Evolutionary conservation across 2,113 vertebrate species (phyloP).

Genomic region (zebrafish (Danio rerio)): GRCz12tu NC_133188.1:39857001-39857500

Average conservation of each 20-base stretch:
- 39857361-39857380: conserved; percentile 50
- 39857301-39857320: conserved; percentile 44
- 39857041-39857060: conserved; percentile 45
- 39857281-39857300: conserved; percentile 14
- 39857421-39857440: conserved; percentile 44
- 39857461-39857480: conserved; percentile 62
- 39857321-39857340: conserved; percentile 66
- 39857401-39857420: conserved; percentile 57
- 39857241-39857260: conserved; percentile 64
- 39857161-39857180: conserved; percentile 89
- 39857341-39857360: conserved; percentile 67
- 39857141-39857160: conserved; percentile 96
- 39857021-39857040: background rate
- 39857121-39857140: conserved; percentile 94
- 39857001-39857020: background rate
- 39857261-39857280: conserved; percentile 6
- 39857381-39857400: conserved; percentile 40
- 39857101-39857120: conserved; percentile 97
- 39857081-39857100: conserved; percentile 42
- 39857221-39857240: conserved; percentile 80
- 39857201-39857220: conserved; percentile 42
- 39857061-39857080: conserved; percentile 12
- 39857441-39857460: conserved; percentile 56
- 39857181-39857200: conserved; percentile 78
- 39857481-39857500: conserved; percentile 74